Evolutionary conservation across 2,888 invertebrate species (phyloP), one percentile per base, ranked within the genome.

Genomic region (Napeogenes sylphis): DNA sequence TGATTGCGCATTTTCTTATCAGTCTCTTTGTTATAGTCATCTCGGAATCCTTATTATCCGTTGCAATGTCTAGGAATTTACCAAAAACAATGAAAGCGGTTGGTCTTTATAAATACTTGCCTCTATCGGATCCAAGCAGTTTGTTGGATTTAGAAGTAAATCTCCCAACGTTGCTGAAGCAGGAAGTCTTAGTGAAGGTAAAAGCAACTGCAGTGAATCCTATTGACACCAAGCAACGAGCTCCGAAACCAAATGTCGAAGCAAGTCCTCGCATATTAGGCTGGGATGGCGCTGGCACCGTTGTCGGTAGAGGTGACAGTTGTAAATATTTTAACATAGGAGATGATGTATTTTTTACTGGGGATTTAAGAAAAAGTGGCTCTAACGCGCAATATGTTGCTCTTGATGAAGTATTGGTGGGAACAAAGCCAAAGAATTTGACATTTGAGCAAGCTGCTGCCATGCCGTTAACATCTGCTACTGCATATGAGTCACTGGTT

Each of bases 401-500:
- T 4, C 67, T 86, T 32, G 77, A 87, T 61, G 82, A 90, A 73
- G 71, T 83, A 42, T 61, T 81, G 45, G 82, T 87, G 0, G 87
- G 81, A 12, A 69, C 61, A 2, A 90, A 89, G 70, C 90, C 90
- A 2, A 84, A 82, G 58, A 81, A 75, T 30, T 73, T 87, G 30
- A 75, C 83, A 1, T 90, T 85, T 66, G 87, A 87, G 71, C 75
- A 90, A 76, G 87, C 89, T 12, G 90, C 88, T 35, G 87, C 90
- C 0, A 84, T 90, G 82, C 90, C 89, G 12, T 70, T 88, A 13
- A 84, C 84, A 3, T 63, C 84, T 10, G 77, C 84, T 3, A 87
- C 89, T 4, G 87, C 89, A 13, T 84, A 79, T 64, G 89, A 88
- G 68, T 75, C 83, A 30, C 67, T 90, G 21, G 81, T 75, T 68